Evolutionary conservation across 2,888 invertebrate species (phyloP).

Genomic region (Sipha maydis): DNA sequence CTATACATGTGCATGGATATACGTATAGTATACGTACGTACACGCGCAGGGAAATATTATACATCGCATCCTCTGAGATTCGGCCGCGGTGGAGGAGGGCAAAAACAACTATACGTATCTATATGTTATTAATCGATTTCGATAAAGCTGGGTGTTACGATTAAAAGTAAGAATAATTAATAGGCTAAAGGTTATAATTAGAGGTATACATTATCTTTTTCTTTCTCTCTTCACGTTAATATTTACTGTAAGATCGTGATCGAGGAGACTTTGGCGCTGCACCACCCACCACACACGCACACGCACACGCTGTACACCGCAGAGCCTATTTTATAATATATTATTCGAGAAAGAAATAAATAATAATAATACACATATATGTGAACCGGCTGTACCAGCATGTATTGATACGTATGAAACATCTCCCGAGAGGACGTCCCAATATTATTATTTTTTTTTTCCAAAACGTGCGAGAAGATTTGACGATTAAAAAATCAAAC

Average conservation of each 20-base stretch:
- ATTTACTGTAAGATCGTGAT: constrained; percentile 60
- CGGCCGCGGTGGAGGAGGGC: constrained; percentile 28
- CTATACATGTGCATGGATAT: too few relatives aligned
- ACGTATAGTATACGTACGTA: constrained; percentile 8
- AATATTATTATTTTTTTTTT: background rate
- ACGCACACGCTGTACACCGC: background rate
- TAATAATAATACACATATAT: constrained; percentile 25
- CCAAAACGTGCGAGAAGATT: background rate
- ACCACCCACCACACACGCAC: constrained; percentile 46
- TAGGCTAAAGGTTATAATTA: constrained; percentile 62
- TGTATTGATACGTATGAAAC: background rate
- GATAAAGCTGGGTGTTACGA: constrained; percentile 62
- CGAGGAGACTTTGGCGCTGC: constrained; percentile 58
- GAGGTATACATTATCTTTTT: constrained; percentile 10
- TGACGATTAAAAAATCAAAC: background rate
- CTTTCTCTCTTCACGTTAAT: constrained; percentile 33
- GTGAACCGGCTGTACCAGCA: background rate
- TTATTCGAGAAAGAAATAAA: constrained; percentile 40
- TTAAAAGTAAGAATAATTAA: constrained; percentile 62
- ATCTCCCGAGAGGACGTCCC: background rate
- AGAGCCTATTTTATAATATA: constrained; percentile 32
- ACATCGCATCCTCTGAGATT: background rate
- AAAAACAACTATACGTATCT: constrained; percentile 20
- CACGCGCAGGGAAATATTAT: background rate
- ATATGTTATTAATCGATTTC: constrained; percentile 61